These are phyloP conservation scores for Pyralis farinalis DNA, from an alignment of 2,888 invertebrate species.

Conservation along the genomic window DNA sequence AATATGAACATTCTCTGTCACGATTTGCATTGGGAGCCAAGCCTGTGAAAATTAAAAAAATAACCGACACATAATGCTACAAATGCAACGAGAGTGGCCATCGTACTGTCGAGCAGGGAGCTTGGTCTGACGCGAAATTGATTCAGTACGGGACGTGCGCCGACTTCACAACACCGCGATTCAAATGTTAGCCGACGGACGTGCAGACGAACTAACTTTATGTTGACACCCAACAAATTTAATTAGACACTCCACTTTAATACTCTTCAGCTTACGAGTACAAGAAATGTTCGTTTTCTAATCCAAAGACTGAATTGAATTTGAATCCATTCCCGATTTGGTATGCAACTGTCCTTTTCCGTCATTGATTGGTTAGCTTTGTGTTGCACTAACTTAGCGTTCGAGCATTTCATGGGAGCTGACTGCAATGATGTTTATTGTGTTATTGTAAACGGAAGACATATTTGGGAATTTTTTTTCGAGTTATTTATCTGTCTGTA, in stretches of 20 bases:
- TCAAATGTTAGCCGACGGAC: constrained; percentile 61
- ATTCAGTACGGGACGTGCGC: constrained; percentile 72
- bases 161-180: constrained; percentile 55
- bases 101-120: constrained; percentile 44
- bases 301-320: not conserved
- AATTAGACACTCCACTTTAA: constrained; percentile 57
- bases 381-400: not conserved
- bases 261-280: constrained; percentile 26
- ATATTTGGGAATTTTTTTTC: too few relatives aligned
- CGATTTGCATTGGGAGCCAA: too few relatives aligned
- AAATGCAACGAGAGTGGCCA: constrained; percentile 34
- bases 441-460: not conserved
- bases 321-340: constrained; percentile 6
- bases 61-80: constrained; percentile 28
- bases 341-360: constrained; percentile 2
- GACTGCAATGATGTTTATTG: not conserved
- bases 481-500: too few relatives aligned
- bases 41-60: too few relatives aligned
- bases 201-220: constrained; percentile 54
- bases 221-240: constrained; percentile 64
- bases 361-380: constrained; percentile 3
- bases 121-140: constrained; percentile 68
- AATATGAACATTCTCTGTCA: too few relatives aligned
- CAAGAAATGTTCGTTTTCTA: constrained; percentile 23
- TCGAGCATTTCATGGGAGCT: not conserved